Evolutionary conservation across 2,888 invertebrate genomes (phyloP).

Genomic region (Lepidochitona cinerea): DNA sequence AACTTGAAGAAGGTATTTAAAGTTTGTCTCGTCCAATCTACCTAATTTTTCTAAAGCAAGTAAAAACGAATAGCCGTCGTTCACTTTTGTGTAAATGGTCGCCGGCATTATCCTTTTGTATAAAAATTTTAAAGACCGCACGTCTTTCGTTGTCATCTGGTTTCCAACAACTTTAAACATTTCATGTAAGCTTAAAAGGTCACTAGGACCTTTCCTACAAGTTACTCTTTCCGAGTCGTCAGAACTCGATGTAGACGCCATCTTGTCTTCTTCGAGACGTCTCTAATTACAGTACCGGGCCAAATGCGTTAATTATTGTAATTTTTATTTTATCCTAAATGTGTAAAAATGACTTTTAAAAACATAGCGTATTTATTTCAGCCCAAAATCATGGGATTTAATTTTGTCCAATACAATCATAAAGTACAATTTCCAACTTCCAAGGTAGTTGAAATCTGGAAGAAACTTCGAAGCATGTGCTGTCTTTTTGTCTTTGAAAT

Average conservation of each 20-base stretch:
- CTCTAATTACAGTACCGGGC: too few relatives aligned
- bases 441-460: background rate
- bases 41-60: conserved; percentile 43
- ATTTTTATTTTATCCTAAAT: too few relatives aligned
- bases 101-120: conserved; percentile 32
- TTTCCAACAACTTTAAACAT: conserved; percentile 49
- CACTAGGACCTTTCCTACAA: background rate
- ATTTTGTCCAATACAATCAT: background rate
- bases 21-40: conserved; percentile 43
- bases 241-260: background rate
- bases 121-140: conserved; percentile 31
- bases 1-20: conserved; percentile 39
- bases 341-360: too few relatives aligned
- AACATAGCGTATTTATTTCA: too few relatives aligned
- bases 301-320: too few relatives aligned
- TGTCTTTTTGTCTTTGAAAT: background rate
- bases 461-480: background rate
- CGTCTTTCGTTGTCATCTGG: conserved; percentile 40
- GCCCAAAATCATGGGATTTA: too few relatives aligned
- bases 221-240: background rate
- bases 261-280: conserved; percentile 4
- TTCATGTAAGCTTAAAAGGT: conserved; percentile 16
- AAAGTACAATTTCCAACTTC: background rate
- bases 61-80: conserved; percentile 47
- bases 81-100: conserved; percentile 29